A percentile compares a stretch with the other conserved stretches of the same genome.
These are phyloP conservation scores for Iselma pallidipennis DNA, from an alignment of 2,888 invertebrate genomes.

Conservation along the genomic window DNA sequence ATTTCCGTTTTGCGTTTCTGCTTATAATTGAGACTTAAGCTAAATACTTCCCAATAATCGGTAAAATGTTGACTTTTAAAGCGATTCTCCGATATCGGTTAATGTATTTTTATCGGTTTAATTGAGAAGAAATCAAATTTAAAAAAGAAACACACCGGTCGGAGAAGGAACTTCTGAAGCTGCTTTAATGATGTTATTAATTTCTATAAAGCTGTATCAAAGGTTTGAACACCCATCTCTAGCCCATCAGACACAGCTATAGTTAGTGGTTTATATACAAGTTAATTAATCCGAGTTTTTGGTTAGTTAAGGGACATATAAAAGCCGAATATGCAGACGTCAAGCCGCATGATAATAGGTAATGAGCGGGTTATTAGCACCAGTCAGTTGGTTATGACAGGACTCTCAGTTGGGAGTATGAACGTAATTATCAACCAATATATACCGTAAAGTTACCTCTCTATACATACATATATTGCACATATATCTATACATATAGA, in stretches of 20 bases:
- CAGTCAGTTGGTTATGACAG: constrained; percentile 48
- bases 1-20: too few species aligned
- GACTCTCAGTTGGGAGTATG: constrained; percentile 41
- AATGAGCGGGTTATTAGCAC: constrained; percentile 53
- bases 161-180: background rate
- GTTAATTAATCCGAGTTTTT: constrained; percentile 52
- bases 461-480: background rate
- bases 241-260: constrained; percentile 49
- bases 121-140: background rate
- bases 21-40: too few species aligned
- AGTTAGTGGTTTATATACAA: constrained; percentile 49
- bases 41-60: too few species aligned
- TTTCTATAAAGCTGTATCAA: constrained; percentile 10
- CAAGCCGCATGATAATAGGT: constrained; percentile 51
- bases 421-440: constrained; percentile 35
- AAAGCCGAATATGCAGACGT: constrained; percentile 46
- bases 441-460: constrained; percentile 2
- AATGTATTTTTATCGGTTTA: background rate
- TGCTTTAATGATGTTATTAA: constrained; percentile 8
- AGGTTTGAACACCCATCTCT: constrained; percentile 30
- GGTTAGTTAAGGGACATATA: constrained; percentile 50
- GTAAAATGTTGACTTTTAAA: too few species aligned
- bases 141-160: background rate
- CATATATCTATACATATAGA: background rate
- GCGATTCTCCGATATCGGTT: too few species aligned